These are phyloP conservation scores for Exephanes ischioxanthus DNA, from an alignment of 2,888 invertebrate species.

Conservation along the genomic window DNA sequence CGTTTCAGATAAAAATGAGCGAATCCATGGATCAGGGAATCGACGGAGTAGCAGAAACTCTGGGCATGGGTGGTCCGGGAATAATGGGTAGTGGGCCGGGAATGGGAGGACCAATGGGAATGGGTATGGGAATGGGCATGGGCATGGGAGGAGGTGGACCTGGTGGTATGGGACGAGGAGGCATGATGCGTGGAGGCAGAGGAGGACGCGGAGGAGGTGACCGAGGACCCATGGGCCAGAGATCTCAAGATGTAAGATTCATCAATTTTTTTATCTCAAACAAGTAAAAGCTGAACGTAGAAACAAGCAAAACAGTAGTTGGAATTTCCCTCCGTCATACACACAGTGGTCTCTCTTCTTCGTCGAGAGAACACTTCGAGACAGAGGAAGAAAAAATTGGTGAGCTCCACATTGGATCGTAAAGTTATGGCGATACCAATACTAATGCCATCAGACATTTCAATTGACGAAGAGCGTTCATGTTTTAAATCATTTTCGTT, in stretches of 20 bases:
- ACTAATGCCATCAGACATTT: constrained; percentile 65
- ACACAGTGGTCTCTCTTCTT: constrained; percentile 58
- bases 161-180: constrained; percentile 67
- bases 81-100: constrained; percentile 65
- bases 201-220: constrained; percentile 77
- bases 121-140: constrained; percentile 66
- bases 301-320: constrained; percentile 16
- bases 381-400: constrained; percentile 66
- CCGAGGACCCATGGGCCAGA: constrained; percentile 75
- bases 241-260: constrained; percentile 82
- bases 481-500: background rate
- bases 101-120: constrained; percentile 58
- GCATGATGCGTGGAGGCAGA: constrained; percentile 74
- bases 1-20: constrained; percentile 81
- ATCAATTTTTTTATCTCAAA: background rate
- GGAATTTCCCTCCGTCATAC: constrained; percentile 35
- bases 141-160: constrained; percentile 69
- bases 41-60: constrained; percentile 49
- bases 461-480: constrained; percentile 19
- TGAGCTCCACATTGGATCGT: constrained; percentile 67
- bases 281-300: background rate
- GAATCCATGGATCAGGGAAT: constrained; percentile 79
- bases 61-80: constrained; percentile 41
- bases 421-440: constrained; percentile 52
- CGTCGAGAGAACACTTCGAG: constrained; percentile 52